Percentiles rank a stretch among this genome's conserved stretches.
These are phyloP conservation scores for Drosophila pseudoananassae DNA, from an alignment of 1,140 invertebrate species.

Conservation along the genomic window DNA sequence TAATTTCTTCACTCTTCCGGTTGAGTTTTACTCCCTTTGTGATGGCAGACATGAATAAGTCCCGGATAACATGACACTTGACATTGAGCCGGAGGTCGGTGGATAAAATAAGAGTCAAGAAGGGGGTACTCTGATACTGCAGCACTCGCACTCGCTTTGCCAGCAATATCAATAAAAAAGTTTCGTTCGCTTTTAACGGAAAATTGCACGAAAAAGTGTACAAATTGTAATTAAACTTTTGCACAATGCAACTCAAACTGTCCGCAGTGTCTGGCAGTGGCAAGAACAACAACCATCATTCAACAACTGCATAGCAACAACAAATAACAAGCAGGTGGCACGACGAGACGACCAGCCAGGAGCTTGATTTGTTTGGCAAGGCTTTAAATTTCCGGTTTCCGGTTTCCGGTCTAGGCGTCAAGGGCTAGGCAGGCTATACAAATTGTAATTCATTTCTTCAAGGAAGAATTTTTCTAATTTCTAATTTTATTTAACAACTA, in stretches of 20 bases:
- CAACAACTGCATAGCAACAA: constrained; percentile 67
- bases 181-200: constrained; percentile 60
- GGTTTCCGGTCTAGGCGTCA: constrained; percentile 45
- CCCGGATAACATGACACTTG: constrained; percentile 76
- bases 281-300: constrained; percentile 38
- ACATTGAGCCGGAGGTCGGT: constrained; percentile 51
- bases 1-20: constrained; percentile 50
- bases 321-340: constrained; percentile 54
- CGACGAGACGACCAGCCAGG: constrained; percentile 43
- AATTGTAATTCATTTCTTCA: too few relatives aligned
- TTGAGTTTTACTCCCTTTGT: constrained; percentile 36
- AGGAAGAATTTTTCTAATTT: too few relatives aligned
- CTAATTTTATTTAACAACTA: too few relatives aligned
- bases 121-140: neutral
- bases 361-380: constrained; percentile 70
- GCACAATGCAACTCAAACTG: constrained; percentile 73
- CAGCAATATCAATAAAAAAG: constrained; percentile 79
- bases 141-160: constrained; percentile 25
- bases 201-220: constrained; percentile 55
- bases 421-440: too few relatives aligned
- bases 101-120: constrained; percentile 18
- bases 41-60: constrained; percentile 63
- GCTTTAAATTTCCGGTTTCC: constrained; percentile 81
- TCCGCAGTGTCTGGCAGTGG: constrained; percentile 71
- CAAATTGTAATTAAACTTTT: constrained; percentile 80